Base-by-base conservation (phyloP, 2,888 invertebrate genomes). In the Eledona agricola region DNA sequence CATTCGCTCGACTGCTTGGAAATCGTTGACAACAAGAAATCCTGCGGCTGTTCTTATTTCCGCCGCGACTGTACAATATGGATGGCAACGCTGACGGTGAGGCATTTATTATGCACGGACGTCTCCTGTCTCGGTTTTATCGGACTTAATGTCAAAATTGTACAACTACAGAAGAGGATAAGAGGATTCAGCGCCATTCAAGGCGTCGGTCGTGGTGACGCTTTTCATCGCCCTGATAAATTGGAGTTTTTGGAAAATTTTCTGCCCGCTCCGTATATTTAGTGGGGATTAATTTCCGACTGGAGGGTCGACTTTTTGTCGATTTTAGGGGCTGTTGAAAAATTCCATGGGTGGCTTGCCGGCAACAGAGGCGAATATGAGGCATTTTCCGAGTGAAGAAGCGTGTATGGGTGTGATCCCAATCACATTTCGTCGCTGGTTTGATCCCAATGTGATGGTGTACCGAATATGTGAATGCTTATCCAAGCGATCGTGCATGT, bases 351-450 rank as follows among this genome's bases (percentile, higher is more conserved):
- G 16, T 32, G 22, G 34, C 20, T 35, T 35, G 11, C 19, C 19
- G 6, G 11, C 11, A 20, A 20, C 9, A 15, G 11, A 4, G 12
- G 50, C 19, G 32, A 38, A 42, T 35, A 45, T 29, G 35, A 28
- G 22, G 38, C 32, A 19, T 54, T 49, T 54, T 47, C 55, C 53
- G 10, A 40, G 26, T 46, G 43, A 46, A 31, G 37, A 31, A 32
- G 9, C 51, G 46, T 47, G 34, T 57, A 63, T 58, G 58, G 60
- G 55, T 51, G 57, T 62, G 65, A 66, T 68, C 64, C 62, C 63
- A 64, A 66, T 69, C 65, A 63, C 65, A 65, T 69, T 47, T 66
- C 66, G 63, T 63, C 60, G 60, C 62, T 59, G 66, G 67, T 69
- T 67, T 67, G 60, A 63, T 63, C 60, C 51, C 50, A 47, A 58